Evolutionary conservation across 2,113 vertebrate genomes (phyloP), one percentile per base, ranked within the genome.

Genomic region (Grammomys surdaster): DNA sequence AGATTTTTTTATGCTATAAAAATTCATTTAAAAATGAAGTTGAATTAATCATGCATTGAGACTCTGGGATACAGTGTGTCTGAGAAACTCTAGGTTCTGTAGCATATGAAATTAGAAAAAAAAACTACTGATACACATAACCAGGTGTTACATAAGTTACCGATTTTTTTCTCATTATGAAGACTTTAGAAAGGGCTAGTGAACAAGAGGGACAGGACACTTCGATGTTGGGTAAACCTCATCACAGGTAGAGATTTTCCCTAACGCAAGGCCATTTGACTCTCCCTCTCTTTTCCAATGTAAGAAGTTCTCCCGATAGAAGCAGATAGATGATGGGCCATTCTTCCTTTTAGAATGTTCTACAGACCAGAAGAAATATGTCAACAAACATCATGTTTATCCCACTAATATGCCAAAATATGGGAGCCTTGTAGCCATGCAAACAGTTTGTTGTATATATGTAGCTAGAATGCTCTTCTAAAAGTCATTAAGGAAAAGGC

Each of bases 11-110:
- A 81, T 67, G 48, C 40, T 63, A 48, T 73, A 77, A 69, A 95
- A 54, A n/a, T 58, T 22, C 69, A 33, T 54, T 93, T 63, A 73
- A 95, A 91, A 92, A 40, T 93, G 54, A 91, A 40, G 40, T 40
- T 9, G 48, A 92, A 72, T 89, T 51, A 56, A 93, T 84, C 19
- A 81, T 51, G 28, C 93, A 43, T 48, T 67, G 48, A 69, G 75
- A 11, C 40, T 77, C 67, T 88, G 16, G 80, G 65, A 22, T 58
- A 46, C 12, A 88, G 3, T 87, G 33, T 85, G 33, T 89, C 26
- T 95, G 73, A 93, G 94, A 95, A 95, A 65, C n/a, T 48, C 56
- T 73, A 60, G 7, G 8, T 96, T 95, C 46, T 86, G 3, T 90
- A 60, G 22, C 22, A 58, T 73, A 2, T 78, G 70, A 90, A 17